These are phyloP conservation scores for Harpalus rufipes DNA, from an alignment of 2,888 invertebrate genomes.

Conservation along the genomic window DNA sequence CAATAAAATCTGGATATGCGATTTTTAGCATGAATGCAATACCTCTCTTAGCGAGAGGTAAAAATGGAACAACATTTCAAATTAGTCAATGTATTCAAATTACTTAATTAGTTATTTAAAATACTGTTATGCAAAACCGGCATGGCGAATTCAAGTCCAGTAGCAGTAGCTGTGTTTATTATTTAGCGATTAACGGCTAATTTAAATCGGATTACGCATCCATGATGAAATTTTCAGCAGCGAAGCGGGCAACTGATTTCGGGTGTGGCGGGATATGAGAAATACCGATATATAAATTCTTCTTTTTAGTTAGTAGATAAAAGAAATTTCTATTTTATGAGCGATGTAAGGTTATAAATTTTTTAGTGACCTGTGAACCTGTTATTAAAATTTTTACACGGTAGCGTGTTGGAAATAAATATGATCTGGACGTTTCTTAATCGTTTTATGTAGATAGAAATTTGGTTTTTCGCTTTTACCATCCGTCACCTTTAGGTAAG, in stretches of 20 bases:
- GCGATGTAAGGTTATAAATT: background rate
- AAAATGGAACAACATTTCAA: constrained; percentile 23
- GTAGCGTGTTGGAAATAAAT: constrained; percentile 23
- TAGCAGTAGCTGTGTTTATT: background rate
- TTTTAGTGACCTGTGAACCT: constrained; percentile 21
- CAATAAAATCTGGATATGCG: too few species aligned
- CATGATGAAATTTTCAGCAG: constrained; percentile 7
- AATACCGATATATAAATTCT: background rate
- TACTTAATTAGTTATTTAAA: constrained; percentile 18
- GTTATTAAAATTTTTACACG: constrained; percentile 5
- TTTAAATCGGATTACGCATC: constrained; percentile 25
- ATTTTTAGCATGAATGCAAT: too few species aligned
- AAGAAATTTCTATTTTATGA: background rate
- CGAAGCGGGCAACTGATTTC: background rate
- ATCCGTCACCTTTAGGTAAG: too few species aligned
- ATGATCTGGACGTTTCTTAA: background rate
- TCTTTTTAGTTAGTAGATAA: background rate
- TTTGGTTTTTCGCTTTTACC: background rate
- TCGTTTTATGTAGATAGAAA: background rate
- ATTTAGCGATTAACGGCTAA: constrained; percentile 7
- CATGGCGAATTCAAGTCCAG: constrained; percentile 4
- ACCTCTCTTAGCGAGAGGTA: constrained; percentile 1
- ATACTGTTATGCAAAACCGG: constrained; percentile 5
- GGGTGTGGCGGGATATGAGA: background rate
- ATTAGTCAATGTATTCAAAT: constrained; percentile 15